These are phyloP conservation scores for Athene noctua DNA, from an alignment of 2,113 vertebrate genomes.

Conservation along the genomic window DNA sequence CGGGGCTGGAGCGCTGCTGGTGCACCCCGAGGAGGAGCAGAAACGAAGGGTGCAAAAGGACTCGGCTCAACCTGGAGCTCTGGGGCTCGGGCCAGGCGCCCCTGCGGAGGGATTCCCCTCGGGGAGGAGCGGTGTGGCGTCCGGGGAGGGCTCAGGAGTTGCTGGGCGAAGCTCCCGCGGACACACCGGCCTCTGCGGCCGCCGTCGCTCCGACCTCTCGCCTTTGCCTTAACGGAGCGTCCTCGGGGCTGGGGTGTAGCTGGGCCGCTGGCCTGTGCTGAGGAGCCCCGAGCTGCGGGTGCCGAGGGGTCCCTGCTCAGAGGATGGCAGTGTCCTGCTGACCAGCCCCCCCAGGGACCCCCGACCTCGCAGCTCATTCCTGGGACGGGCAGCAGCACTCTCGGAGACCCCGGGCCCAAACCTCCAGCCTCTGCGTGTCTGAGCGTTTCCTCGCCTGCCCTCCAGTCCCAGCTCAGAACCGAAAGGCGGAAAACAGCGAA, in stretches of 20 bases:
- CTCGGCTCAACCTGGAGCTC: not conserved
- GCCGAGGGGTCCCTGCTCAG: not conserved
- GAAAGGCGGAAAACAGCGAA: not conserved
- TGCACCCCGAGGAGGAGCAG: not conserved
- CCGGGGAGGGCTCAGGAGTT: not conserved
- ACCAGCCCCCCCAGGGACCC: not conserved
- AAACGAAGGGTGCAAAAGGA: not conserved
- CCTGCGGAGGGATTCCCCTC: not conserved
- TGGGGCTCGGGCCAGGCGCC: not conserved
- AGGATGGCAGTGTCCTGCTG: not conserved
- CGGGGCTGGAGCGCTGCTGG: not conserved
- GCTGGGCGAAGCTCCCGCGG: not conserved
- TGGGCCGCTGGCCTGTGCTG: not conserved
- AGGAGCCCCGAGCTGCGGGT: not conserved
- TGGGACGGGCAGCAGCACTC: not conserved
- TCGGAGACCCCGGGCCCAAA: not conserved
- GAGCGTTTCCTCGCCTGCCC: not conserved
- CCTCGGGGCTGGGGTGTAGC: not conserved
- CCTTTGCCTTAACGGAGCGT: not conserved
- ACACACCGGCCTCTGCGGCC: not conserved
- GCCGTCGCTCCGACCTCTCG: not conserved
- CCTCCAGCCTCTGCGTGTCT: rapidly evolving
- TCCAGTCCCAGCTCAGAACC: not conserved
- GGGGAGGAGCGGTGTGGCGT: not conserved
- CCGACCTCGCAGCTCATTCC: not conserved